Percentiles rank a stretch among this genome's conserved stretches.
phyloP scores from a whole-genome alignment of 2,797 vertebrate species.

The Cephalopachus bancanus region DNA sequence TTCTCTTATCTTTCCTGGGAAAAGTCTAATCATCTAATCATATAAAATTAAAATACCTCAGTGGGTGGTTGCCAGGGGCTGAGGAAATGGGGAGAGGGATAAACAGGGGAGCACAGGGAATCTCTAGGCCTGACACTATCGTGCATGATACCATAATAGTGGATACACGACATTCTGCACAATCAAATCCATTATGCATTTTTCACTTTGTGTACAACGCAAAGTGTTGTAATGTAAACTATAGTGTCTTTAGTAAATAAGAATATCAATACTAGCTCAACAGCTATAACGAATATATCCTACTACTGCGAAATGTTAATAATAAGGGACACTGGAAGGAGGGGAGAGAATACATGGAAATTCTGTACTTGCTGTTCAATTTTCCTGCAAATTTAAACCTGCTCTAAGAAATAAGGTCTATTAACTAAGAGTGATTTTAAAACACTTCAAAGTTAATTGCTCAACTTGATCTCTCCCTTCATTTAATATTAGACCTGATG shows the following conservation, averaged over 20 bases:
- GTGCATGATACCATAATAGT: background rate
- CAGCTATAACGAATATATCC: background rate
- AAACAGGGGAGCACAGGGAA: background rate
- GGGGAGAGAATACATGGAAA: background rate
- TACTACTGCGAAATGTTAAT: background rate
- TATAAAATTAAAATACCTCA: background rate
- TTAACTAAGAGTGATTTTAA: background rate
- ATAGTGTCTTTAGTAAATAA: background rate
- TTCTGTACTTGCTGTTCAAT: background rate
- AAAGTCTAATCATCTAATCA: background rate
- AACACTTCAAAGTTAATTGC: constrained; percentile 10
- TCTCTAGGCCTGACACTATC: background rate
- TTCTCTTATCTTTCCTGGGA: background rate
- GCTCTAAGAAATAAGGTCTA: background rate
- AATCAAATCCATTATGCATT: too few species aligned
- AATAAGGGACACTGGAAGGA: background rate
- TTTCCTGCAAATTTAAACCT: constrained; percentile 49
- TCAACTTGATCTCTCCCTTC: background rate
- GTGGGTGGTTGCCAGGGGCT: background rate
- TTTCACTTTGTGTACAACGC: background rate
- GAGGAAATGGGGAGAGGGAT: background rate
- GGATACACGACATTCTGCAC: background rate
- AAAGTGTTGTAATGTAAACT: background rate
- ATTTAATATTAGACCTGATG: constrained; percentile 8
- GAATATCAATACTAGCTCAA: background rate